Conservation (phyloP, 2,113 vertebrate species). For the Montifringilla adamsi region DNA sequence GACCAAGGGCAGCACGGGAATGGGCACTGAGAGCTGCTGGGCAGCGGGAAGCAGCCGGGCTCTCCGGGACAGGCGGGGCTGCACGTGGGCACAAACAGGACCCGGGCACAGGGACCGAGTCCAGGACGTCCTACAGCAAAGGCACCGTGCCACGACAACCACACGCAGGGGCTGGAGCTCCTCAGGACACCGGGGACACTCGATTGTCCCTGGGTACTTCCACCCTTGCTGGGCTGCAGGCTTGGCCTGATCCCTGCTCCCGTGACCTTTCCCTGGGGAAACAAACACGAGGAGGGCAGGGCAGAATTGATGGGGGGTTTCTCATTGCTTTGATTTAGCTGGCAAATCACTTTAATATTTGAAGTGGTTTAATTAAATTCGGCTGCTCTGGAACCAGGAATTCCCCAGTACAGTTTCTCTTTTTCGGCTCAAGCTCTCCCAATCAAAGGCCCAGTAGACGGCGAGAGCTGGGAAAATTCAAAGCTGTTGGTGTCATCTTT, state of each 20-base stretch:
- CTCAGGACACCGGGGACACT: not conserved
- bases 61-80: not conserved
- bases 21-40: accelerated
- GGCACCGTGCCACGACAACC: not conserved
- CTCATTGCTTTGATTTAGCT: not conserved
- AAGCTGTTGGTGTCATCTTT: not conserved
- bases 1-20: not conserved
- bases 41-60: not conserved
- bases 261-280: not conserved
- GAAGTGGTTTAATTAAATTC: not conserved
- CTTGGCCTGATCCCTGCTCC: accelerated
- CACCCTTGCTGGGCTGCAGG: accelerated
- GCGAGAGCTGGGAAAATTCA: not conserved
- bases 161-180: accelerated
- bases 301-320: not conserved
- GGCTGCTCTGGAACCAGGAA: not conserved
- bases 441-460: not conserved
- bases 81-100: not conserved
- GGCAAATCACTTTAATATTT: not conserved
- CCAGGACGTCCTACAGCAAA: not conserved
- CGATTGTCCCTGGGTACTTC: not conserved
- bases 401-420: not conserved
- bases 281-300: not conserved
- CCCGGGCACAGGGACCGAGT: accelerated
- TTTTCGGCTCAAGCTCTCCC: not conserved